Evolutionary conservation across 1,140 invertebrate species (phyloP).

Genomic region (Eriosoma lanigerum): DNA sequence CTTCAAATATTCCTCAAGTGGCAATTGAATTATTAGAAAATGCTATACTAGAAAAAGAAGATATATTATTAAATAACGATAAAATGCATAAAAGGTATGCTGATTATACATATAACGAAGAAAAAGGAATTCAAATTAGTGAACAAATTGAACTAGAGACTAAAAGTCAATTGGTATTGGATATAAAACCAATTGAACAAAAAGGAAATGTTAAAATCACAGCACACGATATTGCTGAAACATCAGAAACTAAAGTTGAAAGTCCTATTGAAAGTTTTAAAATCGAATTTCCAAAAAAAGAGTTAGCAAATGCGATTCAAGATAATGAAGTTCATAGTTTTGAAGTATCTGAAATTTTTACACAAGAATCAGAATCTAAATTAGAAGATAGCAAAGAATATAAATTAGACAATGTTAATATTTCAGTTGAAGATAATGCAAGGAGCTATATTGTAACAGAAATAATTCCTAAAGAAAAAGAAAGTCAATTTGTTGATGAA

Average conservation of each 20-base stretch:
- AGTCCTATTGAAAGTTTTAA: conserved; percentile 24
- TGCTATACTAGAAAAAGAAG: conserved; percentile 39
- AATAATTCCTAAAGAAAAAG: conserved; percentile 34
- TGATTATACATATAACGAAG: background rate
- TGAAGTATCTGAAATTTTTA: conserved; percentile 31
- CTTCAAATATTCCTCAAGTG: background rate
- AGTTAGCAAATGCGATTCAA: background rate
- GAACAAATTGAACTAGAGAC: conserved; percentile 25
- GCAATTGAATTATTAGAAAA: background rate
- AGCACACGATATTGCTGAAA: conserved; percentile 23
- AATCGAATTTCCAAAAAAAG: conserved; percentile 15
- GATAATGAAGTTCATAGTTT: conserved; percentile 22
- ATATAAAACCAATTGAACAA: background rate
- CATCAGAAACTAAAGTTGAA: background rate
- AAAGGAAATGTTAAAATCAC: conserved; percentile 13
- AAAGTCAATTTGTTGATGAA: background rate
- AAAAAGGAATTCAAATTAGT: conserved; percentile 18
- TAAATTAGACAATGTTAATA: background rate
- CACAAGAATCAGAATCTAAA: conserved; percentile 1
- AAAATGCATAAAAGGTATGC: background rate
- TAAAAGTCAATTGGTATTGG: background rate
- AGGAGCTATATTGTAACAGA: conserved; percentile 3
- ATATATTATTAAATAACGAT: background rate
- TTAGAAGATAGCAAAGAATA: background rate
- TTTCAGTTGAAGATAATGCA: background rate